Conservation (phyloP, 1,140 invertebrate species). For the Oncopeltus fasciatus region DNA sequence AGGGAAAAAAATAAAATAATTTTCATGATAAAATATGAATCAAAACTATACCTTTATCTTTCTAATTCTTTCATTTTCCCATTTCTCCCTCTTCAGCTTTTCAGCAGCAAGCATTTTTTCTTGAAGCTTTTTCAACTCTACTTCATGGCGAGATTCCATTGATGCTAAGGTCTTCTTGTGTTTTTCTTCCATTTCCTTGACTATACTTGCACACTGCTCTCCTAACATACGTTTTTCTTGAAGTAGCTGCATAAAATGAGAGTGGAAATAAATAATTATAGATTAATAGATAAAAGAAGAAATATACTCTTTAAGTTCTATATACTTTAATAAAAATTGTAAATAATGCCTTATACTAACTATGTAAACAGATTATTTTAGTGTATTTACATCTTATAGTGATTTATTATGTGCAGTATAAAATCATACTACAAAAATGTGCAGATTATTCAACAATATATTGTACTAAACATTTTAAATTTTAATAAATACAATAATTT, state of each 20-base stretch:
- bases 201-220: constrained; percentile 45
- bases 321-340: not conserved
- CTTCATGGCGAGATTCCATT: constrained; percentile 42
- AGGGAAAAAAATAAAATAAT: too few species aligned
- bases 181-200: constrained; percentile 38
- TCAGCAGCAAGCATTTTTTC: constrained; percentile 48
- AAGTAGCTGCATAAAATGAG: constrained; percentile 34
- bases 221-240: constrained; percentile 48
- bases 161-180: constrained; percentile 38
- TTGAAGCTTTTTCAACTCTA: constrained; percentile 46
- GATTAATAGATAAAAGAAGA: not conserved
- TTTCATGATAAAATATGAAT: too few species aligned
- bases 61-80: constrained; percentile 51
- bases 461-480: too few species aligned
- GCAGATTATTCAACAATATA: too few species aligned
- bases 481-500: too few species aligned
- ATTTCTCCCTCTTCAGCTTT: constrained; percentile 46
- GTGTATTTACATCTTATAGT: too few species aligned
- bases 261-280: not conserved
- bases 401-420: too few species aligned
- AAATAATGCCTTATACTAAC: too few species aligned
- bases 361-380: too few species aligned
- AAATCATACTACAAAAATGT: too few species aligned
- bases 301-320: not conserved
- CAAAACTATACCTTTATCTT: constrained; percentile 59